Conservation (phyloP, 1,140 invertebrate genomes). For the Pachyrhynchus sulphureomaculatus region DNA sequence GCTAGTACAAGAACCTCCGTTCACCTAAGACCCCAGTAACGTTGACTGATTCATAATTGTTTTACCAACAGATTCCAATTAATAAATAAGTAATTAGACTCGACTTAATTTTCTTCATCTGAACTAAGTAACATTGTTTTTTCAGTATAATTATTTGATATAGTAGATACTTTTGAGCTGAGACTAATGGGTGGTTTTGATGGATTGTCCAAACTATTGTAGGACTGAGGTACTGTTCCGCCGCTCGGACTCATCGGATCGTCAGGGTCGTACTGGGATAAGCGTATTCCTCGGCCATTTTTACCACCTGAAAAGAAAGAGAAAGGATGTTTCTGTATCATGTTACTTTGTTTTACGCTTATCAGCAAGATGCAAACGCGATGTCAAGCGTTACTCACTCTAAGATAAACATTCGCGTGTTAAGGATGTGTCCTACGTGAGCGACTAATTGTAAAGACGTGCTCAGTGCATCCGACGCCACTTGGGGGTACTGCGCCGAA, state of each 20-base stretch:
- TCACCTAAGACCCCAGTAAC: no score
- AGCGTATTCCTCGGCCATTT: slow-evolving; percentile 63
- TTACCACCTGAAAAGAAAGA: slow-evolving; percentile 55
- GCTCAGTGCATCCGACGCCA: no score
- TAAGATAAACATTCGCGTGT: no score
- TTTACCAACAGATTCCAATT: slow-evolving; percentile 1
- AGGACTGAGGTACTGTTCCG: slow-evolving; percentile 44
- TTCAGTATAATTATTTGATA: slow-evolving; percentile 85
- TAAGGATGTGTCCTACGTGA: no score
- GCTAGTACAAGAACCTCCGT: no score
- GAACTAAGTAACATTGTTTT: slow-evolving; percentile 95
- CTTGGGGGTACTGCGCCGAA: no score
- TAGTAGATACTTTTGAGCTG: slow-evolving; percentile 72
- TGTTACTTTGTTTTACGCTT: not conserved
- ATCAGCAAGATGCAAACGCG: not conserved
- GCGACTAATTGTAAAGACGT: no score
- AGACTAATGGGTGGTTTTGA: slow-evolving; percentile 57
- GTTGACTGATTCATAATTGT: no score
- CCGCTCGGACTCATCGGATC: slow-evolving; percentile 56
- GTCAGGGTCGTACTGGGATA: slow-evolving; percentile 68
- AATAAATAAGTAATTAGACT: not conserved
- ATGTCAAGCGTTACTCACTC: no score
- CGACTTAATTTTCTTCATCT: slow-evolving; percentile 83
- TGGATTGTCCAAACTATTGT: slow-evolving; percentile 50
- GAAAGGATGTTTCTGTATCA: no score